A percentile compares a stretch with the other conserved stretches of the same genome.
These are phyloP conservation scores for Bagarius yarrelli DNA, from an alignment of 2,113 vertebrate species.

Conservation along the genomic window DNA sequence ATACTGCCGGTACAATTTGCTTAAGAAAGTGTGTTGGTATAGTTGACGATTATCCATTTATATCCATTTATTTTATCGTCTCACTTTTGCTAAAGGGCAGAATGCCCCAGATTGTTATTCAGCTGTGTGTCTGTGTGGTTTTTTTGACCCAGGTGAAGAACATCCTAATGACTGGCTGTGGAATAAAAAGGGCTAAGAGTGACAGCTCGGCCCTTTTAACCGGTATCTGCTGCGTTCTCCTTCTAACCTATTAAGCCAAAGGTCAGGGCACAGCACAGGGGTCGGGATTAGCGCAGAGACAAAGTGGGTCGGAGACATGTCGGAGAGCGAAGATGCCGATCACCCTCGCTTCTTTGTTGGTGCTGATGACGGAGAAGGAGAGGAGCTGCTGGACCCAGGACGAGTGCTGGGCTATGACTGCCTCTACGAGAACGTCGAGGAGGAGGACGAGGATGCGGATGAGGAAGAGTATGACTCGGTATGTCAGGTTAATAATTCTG, in stretches of 20 bases:
- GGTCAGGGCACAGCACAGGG: neutral
- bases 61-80: neutral
- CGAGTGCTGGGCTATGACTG: constrained; percentile 73
- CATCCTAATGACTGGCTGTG: constrained; percentile 34
- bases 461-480: constrained; percentile 87
- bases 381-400: constrained; percentile 70
- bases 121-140: neutral
- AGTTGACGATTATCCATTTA: no score
- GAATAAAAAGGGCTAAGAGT: constrained; percentile 2
- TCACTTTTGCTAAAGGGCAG: neutral
- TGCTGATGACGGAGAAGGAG: constrained; percentile 79
- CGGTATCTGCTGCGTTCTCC: neutral
- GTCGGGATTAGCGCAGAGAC: neutral
- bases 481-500: constrained; percentile 49
- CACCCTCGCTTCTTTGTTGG: constrained; percentile 82
- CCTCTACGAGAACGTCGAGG: constrained; percentile 80
- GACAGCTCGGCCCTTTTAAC: constrained; percentile 16
- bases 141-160: neutral
- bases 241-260: neutral
- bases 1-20: no score
- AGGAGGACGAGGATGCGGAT: constrained; percentile 72
- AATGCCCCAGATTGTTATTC: neutral
- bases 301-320: constrained; percentile 57
- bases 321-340: constrained; percentile 71
- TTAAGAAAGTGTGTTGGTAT: no score